Percentiles rank a stretch among this genome's conserved stretches.
These are phyloP conservation scores for Grammomys surdaster DNA, from an alignment of 2,113 vertebrate species.

Conservation along the genomic window DNA sequence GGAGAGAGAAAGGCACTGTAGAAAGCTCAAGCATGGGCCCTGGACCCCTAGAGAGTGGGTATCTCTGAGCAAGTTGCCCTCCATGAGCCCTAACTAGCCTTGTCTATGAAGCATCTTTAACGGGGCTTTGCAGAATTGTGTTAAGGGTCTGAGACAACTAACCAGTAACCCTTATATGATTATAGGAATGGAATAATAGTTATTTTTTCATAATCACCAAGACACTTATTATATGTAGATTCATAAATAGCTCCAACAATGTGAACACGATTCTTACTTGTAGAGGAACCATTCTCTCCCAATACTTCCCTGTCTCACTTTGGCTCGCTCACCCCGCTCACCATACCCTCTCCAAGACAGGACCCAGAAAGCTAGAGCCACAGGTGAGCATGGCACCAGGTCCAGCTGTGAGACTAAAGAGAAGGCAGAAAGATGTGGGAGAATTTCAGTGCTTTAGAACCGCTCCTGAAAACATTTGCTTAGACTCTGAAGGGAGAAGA, in stretches of 20 bases:
- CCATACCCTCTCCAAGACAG: not conserved
- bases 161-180: not conserved
- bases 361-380: not conserved
- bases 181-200: not conserved
- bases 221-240: not conserved
- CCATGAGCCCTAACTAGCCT: rapidly evolving
- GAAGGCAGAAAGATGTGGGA: not conserved
- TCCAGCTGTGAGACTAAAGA: not conserved
- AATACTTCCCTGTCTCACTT: no score
- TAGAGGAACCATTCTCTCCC: not conserved
- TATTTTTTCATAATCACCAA: not conserved
- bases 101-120: not conserved
- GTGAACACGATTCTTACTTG: not conserved
- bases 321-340: not conserved
- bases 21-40: not conserved
- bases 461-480: not conserved
- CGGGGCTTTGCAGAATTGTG: not conserved
- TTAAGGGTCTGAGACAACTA: not conserved
- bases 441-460: not conserved
- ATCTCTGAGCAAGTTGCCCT: not conserved
- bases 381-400: not conserved
- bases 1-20: rapidly evolving
- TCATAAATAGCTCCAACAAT: not conserved
- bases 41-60: not conserved
- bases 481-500: not conserved